Percentiles rank a stretch among this genome's conserved stretches.
These are phyloP conservation scores for Monoplex corrugatus DNA, from an alignment of 2,888 invertebrate species.

Conservation along the genomic window DNA sequence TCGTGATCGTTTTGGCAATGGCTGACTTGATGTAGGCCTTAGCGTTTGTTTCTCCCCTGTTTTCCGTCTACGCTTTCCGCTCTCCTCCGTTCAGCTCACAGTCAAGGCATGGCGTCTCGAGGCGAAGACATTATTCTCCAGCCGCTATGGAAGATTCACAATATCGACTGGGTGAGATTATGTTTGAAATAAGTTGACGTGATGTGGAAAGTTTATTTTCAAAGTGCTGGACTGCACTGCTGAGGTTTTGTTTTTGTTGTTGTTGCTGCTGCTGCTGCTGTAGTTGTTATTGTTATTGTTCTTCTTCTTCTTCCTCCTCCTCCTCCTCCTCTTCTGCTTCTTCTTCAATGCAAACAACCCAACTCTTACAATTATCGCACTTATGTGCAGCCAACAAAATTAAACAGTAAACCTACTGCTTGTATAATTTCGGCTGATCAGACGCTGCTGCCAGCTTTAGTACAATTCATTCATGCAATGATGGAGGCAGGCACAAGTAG, in stretches of 20 bases:
- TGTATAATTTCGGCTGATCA: too few relatives aligned
- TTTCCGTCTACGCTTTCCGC: background rate
- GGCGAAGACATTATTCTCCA: slow-evolving; percentile 48
- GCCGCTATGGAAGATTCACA: slow-evolving; percentile 49
- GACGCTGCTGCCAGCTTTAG: too few relatives aligned
- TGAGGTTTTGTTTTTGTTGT: background rate
- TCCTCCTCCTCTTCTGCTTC: background rate
- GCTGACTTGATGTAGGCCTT: slow-evolving; percentile 21
- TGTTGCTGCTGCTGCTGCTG: background rate
- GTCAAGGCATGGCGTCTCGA: slow-evolving; percentile 35
- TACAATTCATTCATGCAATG: too few relatives aligned
- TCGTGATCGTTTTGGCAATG: background rate
- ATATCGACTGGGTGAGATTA: slow-evolving; percentile 45
- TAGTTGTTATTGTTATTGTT: background rate
- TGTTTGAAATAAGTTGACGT: background rate
- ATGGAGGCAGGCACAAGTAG: too few relatives aligned
- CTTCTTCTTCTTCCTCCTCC: background rate
- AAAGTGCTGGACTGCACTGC: background rate
- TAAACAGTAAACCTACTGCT: too few relatives aligned
- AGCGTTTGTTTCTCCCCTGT: background rate
- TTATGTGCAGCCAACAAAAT: too few relatives aligned
- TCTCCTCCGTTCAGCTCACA: background rate
- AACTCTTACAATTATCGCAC: too few relatives aligned
- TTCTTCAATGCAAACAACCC: too few relatives aligned
- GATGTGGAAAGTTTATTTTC: too few relatives aligned